These are phyloP conservation scores for Agrochola circellaris DNA, from an alignment of 2,888 invertebrate species.

Conservation along the genomic window DNA sequence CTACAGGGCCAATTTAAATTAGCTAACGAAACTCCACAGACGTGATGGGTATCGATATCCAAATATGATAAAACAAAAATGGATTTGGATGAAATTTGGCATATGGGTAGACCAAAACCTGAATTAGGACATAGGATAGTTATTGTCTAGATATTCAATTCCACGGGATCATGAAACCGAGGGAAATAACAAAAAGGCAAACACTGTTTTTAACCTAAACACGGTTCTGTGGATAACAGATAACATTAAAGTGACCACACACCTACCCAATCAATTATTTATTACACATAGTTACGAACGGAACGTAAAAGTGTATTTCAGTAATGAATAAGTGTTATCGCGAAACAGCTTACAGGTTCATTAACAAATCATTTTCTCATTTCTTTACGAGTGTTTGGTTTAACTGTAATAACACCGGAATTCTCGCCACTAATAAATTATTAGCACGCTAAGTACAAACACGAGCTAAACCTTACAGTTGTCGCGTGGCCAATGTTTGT, in stretches of 20 bases:
- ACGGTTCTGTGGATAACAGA: neutral
- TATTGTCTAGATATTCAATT: too few relatives aligned
- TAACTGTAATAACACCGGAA: constrained; percentile 60
- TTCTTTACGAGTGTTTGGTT: constrained; percentile 60
- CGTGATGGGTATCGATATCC: too few relatives aligned
- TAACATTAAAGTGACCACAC: neutral
- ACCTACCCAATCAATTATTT: neutral
- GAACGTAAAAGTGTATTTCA: constrained; percentile 16
- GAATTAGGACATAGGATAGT: too few relatives aligned
- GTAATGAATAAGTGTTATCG: constrained; percentile 51
- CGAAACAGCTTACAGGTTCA: constrained; percentile 40
- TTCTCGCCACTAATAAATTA: constrained; percentile 52
- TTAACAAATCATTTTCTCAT: constrained; percentile 58
- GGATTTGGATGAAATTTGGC: neutral
- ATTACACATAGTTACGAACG: constrained; percentile 5
- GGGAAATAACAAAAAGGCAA: neutral
- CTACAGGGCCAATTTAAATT: too few relatives aligned
- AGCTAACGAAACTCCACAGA: too few relatives aligned
- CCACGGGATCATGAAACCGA: too few relatives aligned
- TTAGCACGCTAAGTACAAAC: constrained; percentile 52
- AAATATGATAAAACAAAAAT: too few relatives aligned
- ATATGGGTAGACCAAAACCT: too few relatives aligned
- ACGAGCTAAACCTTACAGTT: constrained; percentile 61
- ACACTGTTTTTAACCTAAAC: neutral
- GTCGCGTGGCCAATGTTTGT: constrained; percentile 74